These are phyloP conservation scores for Xylota segnis DNA, from an alignment of 2,888 invertebrate species.

Conservation along the genomic window DNA sequence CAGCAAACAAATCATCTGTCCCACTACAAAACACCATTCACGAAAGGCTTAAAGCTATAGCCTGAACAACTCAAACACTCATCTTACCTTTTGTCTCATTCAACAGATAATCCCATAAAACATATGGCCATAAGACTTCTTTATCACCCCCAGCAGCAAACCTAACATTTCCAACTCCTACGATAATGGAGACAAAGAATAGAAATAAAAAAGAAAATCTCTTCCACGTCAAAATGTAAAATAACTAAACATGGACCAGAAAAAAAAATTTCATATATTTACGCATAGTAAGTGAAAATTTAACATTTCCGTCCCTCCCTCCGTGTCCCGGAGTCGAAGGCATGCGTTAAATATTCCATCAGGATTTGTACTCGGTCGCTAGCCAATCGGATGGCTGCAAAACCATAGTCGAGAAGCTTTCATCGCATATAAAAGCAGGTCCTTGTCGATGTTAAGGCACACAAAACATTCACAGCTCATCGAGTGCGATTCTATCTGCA, in stretches of 20 bases:
- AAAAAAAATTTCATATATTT: slow-evolving; percentile 57
- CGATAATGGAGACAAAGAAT: slow-evolving; percentile 3
- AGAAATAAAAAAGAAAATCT: slow-evolving; percentile 14
- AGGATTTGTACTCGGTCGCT: slow-evolving; percentile 35
- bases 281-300: slow-evolving; percentile 71
- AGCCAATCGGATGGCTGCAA: slow-evolving; percentile 62
- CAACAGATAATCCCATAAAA: slow-evolving; percentile 49
- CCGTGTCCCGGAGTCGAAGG: slow-evolving; percentile 29
- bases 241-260: slow-evolving; percentile 13
- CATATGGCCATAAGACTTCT: slow-evolving; percentile 65
- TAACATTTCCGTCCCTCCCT: slow-evolving; percentile 38
- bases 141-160: slow-evolving; percentile 41
- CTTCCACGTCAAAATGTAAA: slow-evolving; percentile 43
- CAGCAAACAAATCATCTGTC: neutral
- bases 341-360: slow-evolving; percentile 74
- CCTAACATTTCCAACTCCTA: slow-evolving; percentile 31
- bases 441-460: slow-evolving; percentile 64
- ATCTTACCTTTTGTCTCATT: slow-evolving; percentile 25
- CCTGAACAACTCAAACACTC: slow-evolving; percentile 42
- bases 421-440: slow-evolving; percentile 76
- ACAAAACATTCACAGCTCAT: slow-evolving; percentile 76
- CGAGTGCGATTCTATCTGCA: slow-evolving; percentile 74
- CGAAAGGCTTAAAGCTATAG: neutral
- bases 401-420: slow-evolving; percentile 69
- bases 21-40: neutral